A percentile compares a stretch with the other conserved stretches of the same genome.
These are phyloP conservation scores for Melanotaenia trifasciata DNA, from an alignment of 2,797 vertebrate genomes.

Conservation along the genomic window DNA sequence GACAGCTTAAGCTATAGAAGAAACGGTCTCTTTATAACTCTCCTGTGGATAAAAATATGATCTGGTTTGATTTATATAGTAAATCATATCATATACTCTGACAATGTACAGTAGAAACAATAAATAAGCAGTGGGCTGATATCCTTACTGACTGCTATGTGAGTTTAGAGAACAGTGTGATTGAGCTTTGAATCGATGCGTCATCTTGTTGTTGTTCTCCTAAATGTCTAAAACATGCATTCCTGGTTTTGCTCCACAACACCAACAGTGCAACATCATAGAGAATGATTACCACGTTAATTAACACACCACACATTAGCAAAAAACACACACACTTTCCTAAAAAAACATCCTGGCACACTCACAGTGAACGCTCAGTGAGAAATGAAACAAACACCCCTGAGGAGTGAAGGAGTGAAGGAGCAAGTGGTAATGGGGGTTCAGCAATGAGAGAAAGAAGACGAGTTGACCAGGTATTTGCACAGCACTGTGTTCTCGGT, in stretches of 20 bases:
- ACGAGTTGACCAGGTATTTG: constrained; percentile 37
- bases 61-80: constrained; percentile 50
- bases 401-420: constrained; percentile 43
- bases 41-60: constrained; percentile 64
- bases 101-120: constrained; percentile 77
- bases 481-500: constrained; percentile 38
- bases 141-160: constrained; percentile 52
- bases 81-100: constrained; percentile 61
- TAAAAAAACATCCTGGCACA: constrained; percentile 53
- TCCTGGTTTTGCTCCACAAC: constrained; percentile 66
- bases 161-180: constrained; percentile 48
- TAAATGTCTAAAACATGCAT: constrained; percentile 65
- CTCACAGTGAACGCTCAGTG: constrained; percentile 72
- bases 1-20: constrained; percentile 34
- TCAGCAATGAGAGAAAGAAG: constrained; percentile 4
- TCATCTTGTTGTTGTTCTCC: constrained; percentile 44
- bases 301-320: constrained; percentile 48
- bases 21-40: constrained; percentile 49
- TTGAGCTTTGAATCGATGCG: constrained; percentile 38
- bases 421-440: constrained; percentile 17
- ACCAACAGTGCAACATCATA: constrained; percentile 71
- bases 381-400: constrained; percentile 49
- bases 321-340: constrained; percentile 18
- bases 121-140: constrained; percentile 73
- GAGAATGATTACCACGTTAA: constrained; percentile 53